Conservation (phyloP, 2,888 invertebrate genomes). For the Ophion ventricosus region DNA sequence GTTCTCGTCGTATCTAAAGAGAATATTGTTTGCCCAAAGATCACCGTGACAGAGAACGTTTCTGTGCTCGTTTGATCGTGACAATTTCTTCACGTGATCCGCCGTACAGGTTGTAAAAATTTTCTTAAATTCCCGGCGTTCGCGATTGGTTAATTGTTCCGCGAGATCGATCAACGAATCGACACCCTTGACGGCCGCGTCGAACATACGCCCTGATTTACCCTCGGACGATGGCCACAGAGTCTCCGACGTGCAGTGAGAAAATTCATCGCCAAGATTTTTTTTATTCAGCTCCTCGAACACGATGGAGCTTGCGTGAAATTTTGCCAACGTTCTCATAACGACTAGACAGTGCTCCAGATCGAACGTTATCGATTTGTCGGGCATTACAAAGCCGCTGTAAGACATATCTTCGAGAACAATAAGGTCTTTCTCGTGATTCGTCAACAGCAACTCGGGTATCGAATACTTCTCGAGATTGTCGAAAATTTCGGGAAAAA, state of each 20-base stretch:
- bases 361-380: slow-evolving; percentile 86
- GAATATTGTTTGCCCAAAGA: slow-evolving; percentile 81
- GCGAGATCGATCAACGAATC: slow-evolving; percentile 74
- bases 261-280: slow-evolving; percentile 72
- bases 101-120: slow-evolving; percentile 63
- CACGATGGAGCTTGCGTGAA: slow-evolving; percentile 87
- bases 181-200: slow-evolving; percentile 75
- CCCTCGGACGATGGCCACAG: slow-evolving; percentile 71
- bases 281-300: slow-evolving; percentile 74
- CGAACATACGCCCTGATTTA: slow-evolving; percentile 69
- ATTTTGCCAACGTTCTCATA: slow-evolving; percentile 86
- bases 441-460: slow-evolving; percentile 76
- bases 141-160: slow-evolving; percentile 62
- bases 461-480: slow-evolving; percentile 67
- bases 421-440: slow-evolving; percentile 75
- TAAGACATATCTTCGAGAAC: slow-evolving; percentile 86
- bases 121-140: slow-evolving; percentile 69
- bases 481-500: slow-evolving; percentile 76
- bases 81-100: slow-evolving; percentile 71
- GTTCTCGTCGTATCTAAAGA: slow-evolving; percentile 77
- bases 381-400: slow-evolving; percentile 87
- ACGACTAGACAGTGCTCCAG: slow-evolving; percentile 86
- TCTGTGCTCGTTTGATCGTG: slow-evolving; percentile 73
- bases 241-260: slow-evolving; percentile 75
- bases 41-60: slow-evolving; percentile 82